These are phyloP conservation scores for Morone chrysops DNA, from an alignment of 2,113 vertebrate species.

Conservation along the genomic window DNA sequence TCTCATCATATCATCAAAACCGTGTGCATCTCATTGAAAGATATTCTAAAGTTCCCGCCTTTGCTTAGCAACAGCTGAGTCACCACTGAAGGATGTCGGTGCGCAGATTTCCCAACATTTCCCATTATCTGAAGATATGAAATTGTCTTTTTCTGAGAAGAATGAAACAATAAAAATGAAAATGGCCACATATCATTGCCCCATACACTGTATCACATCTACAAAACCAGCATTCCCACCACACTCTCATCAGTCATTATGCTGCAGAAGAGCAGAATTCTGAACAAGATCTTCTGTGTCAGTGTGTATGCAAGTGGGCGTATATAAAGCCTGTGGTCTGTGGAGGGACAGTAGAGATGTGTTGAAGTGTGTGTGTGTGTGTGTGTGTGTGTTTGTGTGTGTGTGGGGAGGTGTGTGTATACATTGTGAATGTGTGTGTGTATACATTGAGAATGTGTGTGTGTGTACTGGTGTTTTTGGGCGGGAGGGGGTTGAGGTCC, in stretches of 20 bases:
- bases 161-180: slow-evolving; percentile 1
- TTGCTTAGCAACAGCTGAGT: slow-evolving; percentile 62
- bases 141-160: neutral
- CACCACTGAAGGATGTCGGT: slow-evolving; percentile 21
- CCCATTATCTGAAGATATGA: neutral
- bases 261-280: slow-evolving; percentile 63
- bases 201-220: slow-evolving; percentile 42
- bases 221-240: slow-evolving; percentile 39
- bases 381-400: slow-evolving; percentile 14
- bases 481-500: neutral
- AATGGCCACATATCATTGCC: slow-evolving; percentile 13
- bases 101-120: slow-evolving; percentile 8
- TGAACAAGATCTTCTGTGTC: slow-evolving; percentile 63
- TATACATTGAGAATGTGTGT: slow-evolving; percentile 36
- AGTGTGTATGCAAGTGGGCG: slow-evolving; percentile 62
- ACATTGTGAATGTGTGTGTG: slow-evolving; percentile 33
- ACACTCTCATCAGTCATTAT: slow-evolving; percentile 52
- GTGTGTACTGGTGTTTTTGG: slow-evolving; percentile 8
- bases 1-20: slow-evolving; percentile 3
- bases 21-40: slow-evolving; percentile 4
- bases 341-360: slow-evolving; percentile 61
- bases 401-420: slow-evolving; percentile 12
- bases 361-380: slow-evolving; percentile 44
- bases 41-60: slow-evolving; percentile 20
- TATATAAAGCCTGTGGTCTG: slow-evolving; percentile 62